A percentile compares a stretch with the other conserved stretches of the same genome.
These are phyloP conservation scores for Epinotia ramella DNA, from an alignment of 2,888 invertebrate genomes.

Conservation along the genomic window DNA sequence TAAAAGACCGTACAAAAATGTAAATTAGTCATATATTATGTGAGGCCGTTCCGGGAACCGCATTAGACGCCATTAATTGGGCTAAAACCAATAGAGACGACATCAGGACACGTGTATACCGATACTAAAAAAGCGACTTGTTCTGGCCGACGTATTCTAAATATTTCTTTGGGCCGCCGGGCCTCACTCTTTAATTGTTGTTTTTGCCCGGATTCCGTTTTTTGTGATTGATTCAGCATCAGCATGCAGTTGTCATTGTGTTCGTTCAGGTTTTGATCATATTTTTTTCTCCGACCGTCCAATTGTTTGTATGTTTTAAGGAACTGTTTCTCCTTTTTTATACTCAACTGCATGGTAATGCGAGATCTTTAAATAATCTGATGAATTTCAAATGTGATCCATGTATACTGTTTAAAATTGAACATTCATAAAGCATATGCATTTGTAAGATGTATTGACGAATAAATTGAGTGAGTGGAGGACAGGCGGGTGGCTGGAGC, in stretches of 20 bases:
- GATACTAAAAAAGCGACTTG: conserved; percentile 52
- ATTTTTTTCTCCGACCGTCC: conserved; percentile 71
- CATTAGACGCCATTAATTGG: conserved; percentile 80
- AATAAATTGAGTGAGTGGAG: conserved; percentile 38
- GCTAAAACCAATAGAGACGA: conserved; percentile 83
- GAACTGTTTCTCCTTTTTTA: conserved; percentile 67
- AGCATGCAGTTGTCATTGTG: conserved; percentile 84
- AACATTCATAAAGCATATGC: conserved; percentile 44
- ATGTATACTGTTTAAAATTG: conserved; percentile 44
- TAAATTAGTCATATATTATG: conserved; percentile 74
- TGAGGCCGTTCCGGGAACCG: conserved; percentile 68
- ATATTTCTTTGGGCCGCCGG: conserved; percentile 78
- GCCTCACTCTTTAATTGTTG: conserved; percentile 80
- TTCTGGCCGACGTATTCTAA: conserved; percentile 73
- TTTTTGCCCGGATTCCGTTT: conserved; percentile 84
- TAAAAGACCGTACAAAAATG: conserved; percentile 58
- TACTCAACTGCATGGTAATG: conserved; percentile 68
- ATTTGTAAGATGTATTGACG: conserved; percentile 43
- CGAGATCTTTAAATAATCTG: conserved; percentile 73
- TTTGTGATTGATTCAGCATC: conserved; percentile 84
- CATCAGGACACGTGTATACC: conserved; percentile 77
- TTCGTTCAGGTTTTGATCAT: conserved; percentile 79
- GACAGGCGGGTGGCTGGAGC: conserved; percentile 20
- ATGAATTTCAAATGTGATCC: conserved; percentile 67
- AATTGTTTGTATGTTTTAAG: conserved; percentile 83